phyloP scores from a whole-genome alignment of 2,888 invertebrate species.

The Gastrophysa polygoni region DNA sequence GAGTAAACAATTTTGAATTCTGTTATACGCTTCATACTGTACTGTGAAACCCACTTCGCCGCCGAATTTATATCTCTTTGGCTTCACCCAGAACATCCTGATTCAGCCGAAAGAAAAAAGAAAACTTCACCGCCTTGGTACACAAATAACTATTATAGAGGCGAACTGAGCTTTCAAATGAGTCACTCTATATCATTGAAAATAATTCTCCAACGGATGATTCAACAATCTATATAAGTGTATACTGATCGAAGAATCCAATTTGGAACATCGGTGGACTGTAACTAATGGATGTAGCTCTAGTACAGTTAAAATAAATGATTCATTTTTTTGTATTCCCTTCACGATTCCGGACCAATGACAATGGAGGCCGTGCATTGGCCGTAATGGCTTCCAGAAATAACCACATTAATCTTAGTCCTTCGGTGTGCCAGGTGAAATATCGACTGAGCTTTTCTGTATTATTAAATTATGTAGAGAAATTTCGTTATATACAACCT shows the following conservation, averaged over 20 bases:
- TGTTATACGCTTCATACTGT: no score
- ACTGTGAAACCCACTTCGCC: no score
- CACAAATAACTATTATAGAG: no score
- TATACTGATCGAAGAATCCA: constrained; percentile 8
- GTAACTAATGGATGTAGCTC: constrained; percentile 22
- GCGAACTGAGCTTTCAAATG: no score
- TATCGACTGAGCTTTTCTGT: constrained; percentile 51
- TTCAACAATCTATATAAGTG: not conserved
- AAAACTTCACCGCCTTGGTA: no score
- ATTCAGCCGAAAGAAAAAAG: no score
- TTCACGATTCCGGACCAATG: constrained; percentile 37
- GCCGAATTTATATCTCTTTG: no score
- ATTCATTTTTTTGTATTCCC: constrained; percentile 23
- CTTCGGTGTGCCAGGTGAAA: constrained; percentile 53
- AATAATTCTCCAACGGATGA: not conserved
- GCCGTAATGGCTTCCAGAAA: constrained; percentile 54
- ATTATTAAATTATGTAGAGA: constrained; percentile 50
- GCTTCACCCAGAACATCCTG: no score
- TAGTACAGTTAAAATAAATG: constrained; percentile 24
- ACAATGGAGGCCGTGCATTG: constrained; percentile 52
- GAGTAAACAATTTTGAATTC: no score
- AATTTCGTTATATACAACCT: no score
- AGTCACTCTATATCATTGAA: no score
- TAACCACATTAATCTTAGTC: constrained; percentile 56
- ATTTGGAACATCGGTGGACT: constrained; percentile 21